Conservation (phyloP, 2,888 invertebrate genomes). For the Hemistola chrysoprasaria region DNA sequence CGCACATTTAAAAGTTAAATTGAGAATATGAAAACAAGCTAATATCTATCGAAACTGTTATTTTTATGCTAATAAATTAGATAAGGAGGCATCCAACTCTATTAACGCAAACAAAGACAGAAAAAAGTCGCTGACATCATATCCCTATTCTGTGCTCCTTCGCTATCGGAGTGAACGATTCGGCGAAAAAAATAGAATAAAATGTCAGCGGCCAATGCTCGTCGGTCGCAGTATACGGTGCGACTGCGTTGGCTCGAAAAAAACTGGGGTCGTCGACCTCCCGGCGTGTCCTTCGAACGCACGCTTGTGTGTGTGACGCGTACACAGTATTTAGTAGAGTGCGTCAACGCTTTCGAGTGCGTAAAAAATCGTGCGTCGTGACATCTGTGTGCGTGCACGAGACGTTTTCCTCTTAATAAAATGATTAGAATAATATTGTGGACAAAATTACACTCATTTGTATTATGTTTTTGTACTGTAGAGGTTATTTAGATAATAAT, state of each 20-base stretch:
- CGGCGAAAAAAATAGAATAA: constrained; percentile 38
- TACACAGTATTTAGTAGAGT: constrained; percentile 45
- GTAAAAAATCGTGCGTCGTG: constrained; percentile 37
- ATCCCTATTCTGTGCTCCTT: constrained; percentile 68
- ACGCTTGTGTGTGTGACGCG: constrained; percentile 61
- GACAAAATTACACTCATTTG: constrained; percentile 41
- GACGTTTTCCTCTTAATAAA: constrained; percentile 52
- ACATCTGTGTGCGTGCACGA: constrained; percentile 39
- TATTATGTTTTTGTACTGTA: too few species aligned
- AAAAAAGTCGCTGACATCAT: constrained; percentile 56
- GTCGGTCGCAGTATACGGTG: constrained; percentile 65
- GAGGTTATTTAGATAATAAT: too few species aligned
- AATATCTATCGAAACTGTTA: too few species aligned
- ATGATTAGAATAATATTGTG: constrained; percentile 58
- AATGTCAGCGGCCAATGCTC: constrained; percentile 70
- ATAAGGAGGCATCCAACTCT: constrained; percentile 30
- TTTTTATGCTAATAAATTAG: constrained; percentile 14
- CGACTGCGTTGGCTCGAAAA: constrained; percentile 69
- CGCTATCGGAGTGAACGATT: constrained; percentile 58
- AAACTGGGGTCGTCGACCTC: constrained; percentile 74
- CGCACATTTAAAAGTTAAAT: constrained; percentile 44
- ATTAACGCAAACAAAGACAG: constrained; percentile 45
- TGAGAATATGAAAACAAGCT: too few species aligned
- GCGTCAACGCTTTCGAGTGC: constrained; percentile 59
- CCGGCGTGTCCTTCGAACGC: constrained; percentile 74